Evolutionary conservation across 2,113 vertebrate species (phyloP).

Genomic region (Dicrurus megarhynchus): DNA sequence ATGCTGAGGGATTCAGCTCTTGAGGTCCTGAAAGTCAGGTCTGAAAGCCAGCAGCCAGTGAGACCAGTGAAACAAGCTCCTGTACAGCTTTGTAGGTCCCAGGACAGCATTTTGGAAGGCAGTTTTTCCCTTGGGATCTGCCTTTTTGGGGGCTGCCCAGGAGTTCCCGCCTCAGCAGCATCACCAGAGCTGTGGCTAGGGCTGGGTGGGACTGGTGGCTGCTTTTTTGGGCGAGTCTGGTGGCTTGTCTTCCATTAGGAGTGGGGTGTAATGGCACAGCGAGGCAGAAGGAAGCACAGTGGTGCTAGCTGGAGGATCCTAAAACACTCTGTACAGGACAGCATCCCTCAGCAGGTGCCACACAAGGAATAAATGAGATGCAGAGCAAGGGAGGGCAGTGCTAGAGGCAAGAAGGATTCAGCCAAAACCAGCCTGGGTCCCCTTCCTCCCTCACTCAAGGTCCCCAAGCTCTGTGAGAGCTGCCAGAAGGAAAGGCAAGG

Average conservation of each 20-base stretch:
- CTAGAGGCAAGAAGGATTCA: background rate
- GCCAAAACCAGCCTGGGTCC: background rate
- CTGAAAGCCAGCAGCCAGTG: background rate
- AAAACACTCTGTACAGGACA: fast-evolving
- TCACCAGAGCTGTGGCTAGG: background rate
- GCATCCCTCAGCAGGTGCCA: background rate
- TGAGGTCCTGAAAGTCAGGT: background rate
- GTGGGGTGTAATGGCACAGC: background rate
- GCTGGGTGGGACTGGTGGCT: background rate
- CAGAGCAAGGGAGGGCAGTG: background rate
- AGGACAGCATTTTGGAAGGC: background rate
- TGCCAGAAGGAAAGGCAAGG: background rate
- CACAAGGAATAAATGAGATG: background rate
- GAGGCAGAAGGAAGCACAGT: background rate
- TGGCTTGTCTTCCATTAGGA: background rate
- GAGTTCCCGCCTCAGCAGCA: background rate
- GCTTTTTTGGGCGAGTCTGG: background rate
- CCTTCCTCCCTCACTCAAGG: background rate
- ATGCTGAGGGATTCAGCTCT: background rate
- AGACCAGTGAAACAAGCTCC: background rate
- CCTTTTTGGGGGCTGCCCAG: background rate
- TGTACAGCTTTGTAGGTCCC: background rate
- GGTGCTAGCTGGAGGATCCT: background rate
- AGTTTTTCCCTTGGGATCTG: background rate
- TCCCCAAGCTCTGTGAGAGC: fast-evolving